phyloP scores from a whole-genome alignment of 2,888 invertebrate genomes.

The Sarcophaga rosellei region DNA sequence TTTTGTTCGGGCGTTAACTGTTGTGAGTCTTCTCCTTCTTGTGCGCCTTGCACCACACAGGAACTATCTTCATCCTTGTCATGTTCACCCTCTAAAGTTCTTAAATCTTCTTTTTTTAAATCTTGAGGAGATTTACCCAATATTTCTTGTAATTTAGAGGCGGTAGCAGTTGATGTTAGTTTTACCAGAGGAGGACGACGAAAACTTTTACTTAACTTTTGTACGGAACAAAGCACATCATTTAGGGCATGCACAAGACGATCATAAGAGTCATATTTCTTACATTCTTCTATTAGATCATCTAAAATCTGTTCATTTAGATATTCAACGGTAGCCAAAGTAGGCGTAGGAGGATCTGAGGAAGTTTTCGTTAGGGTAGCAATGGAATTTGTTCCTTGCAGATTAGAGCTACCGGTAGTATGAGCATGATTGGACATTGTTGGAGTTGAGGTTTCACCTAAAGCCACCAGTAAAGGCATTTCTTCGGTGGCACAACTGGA shows the following conservation, averaged over 20 bases:
- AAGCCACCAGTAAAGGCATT: conserved; percentile 52
- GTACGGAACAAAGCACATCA: conserved; percentile 87
- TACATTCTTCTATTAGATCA: conserved; percentile 89
- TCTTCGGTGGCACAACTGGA: conserved; percentile 65
- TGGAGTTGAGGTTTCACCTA: conserved; percentile 25
- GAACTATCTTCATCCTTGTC: conserved; percentile 93
- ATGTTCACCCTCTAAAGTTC: conserved; percentile 88
- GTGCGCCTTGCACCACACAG: conserved; percentile 40
- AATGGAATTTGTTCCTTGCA: conserved; percentile 38
- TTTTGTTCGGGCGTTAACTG: too few species aligned
- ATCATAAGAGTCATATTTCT: conserved; percentile 85
- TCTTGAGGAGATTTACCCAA: conserved; percentile 83
- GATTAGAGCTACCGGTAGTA: not conserved
- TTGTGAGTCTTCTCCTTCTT: conserved; percentile 13
- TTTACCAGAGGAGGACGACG: conserved; percentile 77
- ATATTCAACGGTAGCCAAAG: conserved; percentile 77
- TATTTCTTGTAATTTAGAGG: conserved; percentile 81
- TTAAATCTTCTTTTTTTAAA: conserved; percentile 87
- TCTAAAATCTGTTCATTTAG: conserved; percentile 90
- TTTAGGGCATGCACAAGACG: conserved; percentile 89
- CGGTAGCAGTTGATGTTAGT: conserved; percentile 81
- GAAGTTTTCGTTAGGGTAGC: conserved; percentile 45
- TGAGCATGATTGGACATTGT: not conserved
- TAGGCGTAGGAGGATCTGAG: conserved; percentile 70
- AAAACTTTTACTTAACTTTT: conserved; percentile 89